Evolutionary conservation across 2,113 vertebrate species (phyloP).

Genomic region (Emberiza fucata): DNA sequence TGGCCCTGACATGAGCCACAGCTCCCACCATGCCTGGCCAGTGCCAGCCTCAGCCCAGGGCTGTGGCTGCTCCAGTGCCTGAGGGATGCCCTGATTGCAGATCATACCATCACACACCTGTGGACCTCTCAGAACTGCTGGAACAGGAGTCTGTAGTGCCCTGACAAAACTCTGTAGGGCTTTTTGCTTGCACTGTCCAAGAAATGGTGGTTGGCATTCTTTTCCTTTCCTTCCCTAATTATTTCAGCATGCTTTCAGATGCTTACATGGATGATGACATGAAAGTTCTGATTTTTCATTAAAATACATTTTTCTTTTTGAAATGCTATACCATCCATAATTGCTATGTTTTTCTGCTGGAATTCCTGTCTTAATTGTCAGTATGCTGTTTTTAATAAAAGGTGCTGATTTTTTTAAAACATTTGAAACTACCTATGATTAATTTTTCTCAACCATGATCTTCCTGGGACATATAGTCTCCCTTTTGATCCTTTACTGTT

Average conservation of each 20-base stretch:
- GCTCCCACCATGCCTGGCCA: neutral
- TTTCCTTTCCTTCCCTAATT: neutral
- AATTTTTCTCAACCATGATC: neutral
- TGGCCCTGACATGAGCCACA: rapidly evolving
- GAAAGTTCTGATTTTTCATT: neutral
- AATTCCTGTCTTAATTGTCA: neutral
- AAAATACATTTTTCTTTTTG: neutral
- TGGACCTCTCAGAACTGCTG: rapidly evolving
- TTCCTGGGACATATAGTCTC: neutral
- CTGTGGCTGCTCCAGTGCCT: neutral
- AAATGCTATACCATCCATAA: neutral
- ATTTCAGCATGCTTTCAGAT: neutral
- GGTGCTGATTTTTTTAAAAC: neutral
- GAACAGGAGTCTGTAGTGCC: rapidly evolving
- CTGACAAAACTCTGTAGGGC: neutral
- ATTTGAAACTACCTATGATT: neutral
- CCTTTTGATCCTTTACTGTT: neutral
- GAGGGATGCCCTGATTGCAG: neutral
- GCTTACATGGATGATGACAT: neutral
- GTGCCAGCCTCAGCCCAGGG: rapidly evolving
- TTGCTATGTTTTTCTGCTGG: neutral
- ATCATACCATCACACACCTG: rapidly evolving
- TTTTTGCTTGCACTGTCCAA: neutral
- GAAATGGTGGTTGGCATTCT: neutral
- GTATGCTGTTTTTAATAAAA: neutral